A percentile compares a stretch with the other conserved stretches of the same genome.
Evolutionary conservation across 1,140 invertebrate species (phyloP).

Genomic region (Euura lappo): DNA sequence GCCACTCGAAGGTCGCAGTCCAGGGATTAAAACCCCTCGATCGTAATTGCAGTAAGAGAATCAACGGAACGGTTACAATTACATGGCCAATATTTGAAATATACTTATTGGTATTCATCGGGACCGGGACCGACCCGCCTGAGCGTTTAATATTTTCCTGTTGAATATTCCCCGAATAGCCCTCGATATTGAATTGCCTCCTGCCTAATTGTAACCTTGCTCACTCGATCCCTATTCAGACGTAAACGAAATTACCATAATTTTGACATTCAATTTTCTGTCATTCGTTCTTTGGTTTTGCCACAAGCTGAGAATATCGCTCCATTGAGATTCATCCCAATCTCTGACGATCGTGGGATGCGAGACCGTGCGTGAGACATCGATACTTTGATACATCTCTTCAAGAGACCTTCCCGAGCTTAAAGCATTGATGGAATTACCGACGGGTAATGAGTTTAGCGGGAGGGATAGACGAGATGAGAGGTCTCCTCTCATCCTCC

Average conservation of each 20-base stretch:
- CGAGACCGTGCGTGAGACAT: slow-evolving; percentile 14
- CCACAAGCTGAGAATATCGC: no score
- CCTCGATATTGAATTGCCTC: slow-evolving; percentile 60
- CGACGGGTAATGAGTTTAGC: slow-evolving; percentile 52
- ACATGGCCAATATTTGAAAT: not conserved
- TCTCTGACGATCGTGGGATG: no score
- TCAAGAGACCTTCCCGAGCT: slow-evolving; percentile 41
- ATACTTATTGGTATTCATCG: slow-evolving; percentile 1
- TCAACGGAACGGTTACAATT: not conserved
- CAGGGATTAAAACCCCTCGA: not conserved
- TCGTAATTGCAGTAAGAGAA: not conserved
- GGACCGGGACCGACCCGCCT: slow-evolving; percentile 37
- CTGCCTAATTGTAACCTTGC: slow-evolving; percentile 59
- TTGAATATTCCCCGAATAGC: slow-evolving; percentile 58
- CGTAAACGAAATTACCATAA: slow-evolving; percentile 59
- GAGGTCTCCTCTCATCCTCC: slow-evolving; percentile 29
- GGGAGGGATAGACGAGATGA: slow-evolving; percentile 46
- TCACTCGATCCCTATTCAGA: slow-evolving; percentile 51
- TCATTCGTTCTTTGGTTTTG: slow-evolving; percentile 40
- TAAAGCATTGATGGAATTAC: slow-evolving; percentile 55
- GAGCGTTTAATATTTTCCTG: slow-evolving; percentile 55
- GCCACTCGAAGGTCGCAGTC: not conserved
- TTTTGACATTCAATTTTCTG: slow-evolving; percentile 53
- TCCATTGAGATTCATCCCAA: no score
- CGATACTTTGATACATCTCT: slow-evolving; percentile 32